phyloP scores from a whole-genome alignment of 2,888 invertebrate genomes.

The Allophyes oxyacanthae region DNA sequence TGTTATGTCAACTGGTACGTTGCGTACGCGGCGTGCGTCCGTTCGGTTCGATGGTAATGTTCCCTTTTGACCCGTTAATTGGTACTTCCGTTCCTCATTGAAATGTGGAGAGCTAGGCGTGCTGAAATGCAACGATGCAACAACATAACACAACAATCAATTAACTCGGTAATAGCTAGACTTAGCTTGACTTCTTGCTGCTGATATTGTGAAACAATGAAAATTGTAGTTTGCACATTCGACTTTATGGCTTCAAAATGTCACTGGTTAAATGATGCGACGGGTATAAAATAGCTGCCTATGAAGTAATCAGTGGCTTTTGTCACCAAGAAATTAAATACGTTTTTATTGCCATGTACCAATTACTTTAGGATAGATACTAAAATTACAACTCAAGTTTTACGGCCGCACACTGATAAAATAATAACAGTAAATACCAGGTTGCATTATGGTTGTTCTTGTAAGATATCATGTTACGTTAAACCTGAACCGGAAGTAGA shows the following conservation, averaged over 20 bases:
- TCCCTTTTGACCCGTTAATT: slow-evolving; percentile 65
- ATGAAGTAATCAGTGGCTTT: too few species aligned
- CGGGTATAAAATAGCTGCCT: background rate
- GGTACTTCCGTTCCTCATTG: slow-evolving; percentile 62
- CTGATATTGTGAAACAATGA: slow-evolving; percentile 10
- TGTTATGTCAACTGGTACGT: slow-evolving; percentile 34
- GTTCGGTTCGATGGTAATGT: slow-evolving; percentile 43
- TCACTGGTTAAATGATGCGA: too few species aligned
- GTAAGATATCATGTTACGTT: too few species aligned
- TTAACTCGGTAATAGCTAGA: slow-evolving; percentile 15
- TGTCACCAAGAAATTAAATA: too few species aligned
- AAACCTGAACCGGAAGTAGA: too few species aligned
- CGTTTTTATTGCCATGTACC: too few species aligned
- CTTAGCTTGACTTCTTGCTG: background rate
- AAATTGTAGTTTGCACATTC: slow-evolving; percentile 6
- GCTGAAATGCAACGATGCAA: slow-evolving; percentile 34
- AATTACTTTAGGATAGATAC: too few species aligned
- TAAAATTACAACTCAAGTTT: too few species aligned
- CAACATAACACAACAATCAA: slow-evolving; percentile 29
- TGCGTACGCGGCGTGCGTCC: slow-evolving; percentile 41
- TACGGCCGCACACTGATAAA: too few species aligned
- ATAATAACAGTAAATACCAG: too few species aligned
- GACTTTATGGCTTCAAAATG: slow-evolving; percentile 9
- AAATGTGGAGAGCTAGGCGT: slow-evolving; percentile 49
- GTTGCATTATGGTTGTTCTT: too few species aligned